These are phyloP conservation scores for Cylas formicarius DNA, from an alignment of 1,140 invertebrate species.

Conservation along the genomic window DNA sequence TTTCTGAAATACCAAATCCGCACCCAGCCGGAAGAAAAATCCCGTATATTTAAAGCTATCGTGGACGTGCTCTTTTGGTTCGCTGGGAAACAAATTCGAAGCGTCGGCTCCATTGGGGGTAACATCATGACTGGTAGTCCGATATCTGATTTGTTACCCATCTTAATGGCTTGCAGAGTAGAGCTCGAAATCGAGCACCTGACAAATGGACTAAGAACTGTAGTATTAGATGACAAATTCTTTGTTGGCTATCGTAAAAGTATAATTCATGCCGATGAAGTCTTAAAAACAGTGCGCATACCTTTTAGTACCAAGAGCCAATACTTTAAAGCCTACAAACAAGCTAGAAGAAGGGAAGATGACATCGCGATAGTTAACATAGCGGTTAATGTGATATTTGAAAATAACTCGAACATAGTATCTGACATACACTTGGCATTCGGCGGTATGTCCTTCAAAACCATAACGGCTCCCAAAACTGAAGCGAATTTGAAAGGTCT, in stretches of 20 bases:
- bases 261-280: conserved; percentile 2
- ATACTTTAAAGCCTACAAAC: conserved; percentile 83
- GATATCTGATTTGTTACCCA: conserved; percentile 92
- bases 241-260: conserved; percentile 47
- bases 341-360: conserved; percentile 83
- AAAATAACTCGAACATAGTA: conserved; percentile 50
- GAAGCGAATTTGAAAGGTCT: conserved; percentile 55
- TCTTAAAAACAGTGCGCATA: conserved; percentile 30
- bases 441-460: conserved; percentile 86
- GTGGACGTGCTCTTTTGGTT: conserved; percentile 89
- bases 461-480: conserved; percentile 65
- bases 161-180: conserved; percentile 70
- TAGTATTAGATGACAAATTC: conserved; percentile 75
- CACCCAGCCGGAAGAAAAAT: conserved; percentile 52
- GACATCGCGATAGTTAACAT: conserved; percentile 93
- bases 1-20: conserved; percentile 53
- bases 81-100: conserved; percentile 90
- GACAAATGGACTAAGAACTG: conserved; percentile 47
- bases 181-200: conserved; percentile 49
- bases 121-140: conserved; percentile 62
- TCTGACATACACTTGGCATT: conserved; percentile 62
- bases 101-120: conserved; percentile 69
- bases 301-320: conserved; percentile 59
- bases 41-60: conserved; percentile 65
- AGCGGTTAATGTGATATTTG: conserved; percentile 61